Evolutionary conservation across 1,140 invertebrate species (phyloP), one percentile per base, ranked within the genome.

Genomic region (Harpegnathos saltator): DNA sequence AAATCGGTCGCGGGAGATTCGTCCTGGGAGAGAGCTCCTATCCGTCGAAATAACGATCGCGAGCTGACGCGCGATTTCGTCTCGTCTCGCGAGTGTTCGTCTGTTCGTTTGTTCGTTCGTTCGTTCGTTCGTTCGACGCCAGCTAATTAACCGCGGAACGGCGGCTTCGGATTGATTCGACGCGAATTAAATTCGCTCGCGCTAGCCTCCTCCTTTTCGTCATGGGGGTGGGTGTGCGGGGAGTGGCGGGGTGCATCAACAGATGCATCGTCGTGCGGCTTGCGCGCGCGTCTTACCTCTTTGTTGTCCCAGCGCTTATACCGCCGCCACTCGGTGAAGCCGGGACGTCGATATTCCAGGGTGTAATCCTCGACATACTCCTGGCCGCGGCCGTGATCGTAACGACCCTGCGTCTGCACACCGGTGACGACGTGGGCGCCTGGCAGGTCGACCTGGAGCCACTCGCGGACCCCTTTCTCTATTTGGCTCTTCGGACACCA

Each of bases 401-500:
- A 97, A 24, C 97, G 95, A 22, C 97, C 97, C 92, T 98, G 97
- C 12, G 96, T 97, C 90, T 97, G 96, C 61, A 98, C 96, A 38
- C 95, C 95, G 9, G 96, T 97, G 84, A 98, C 95, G 65, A 97
- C 95, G 88, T 96, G 95, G 48, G 96, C 93, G 22, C 93, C 92
- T 0, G 93, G 93, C n/a, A 98, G 94, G 90, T 97, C 96, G 62
- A 98, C 96, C 94, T 98, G 95, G n/a, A 98, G 91, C 92, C 96
- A 98, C 91, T 98, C 97, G 22, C 96, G 95, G 19, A 95, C 94
- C 24, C 95, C 95, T 66, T 94, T 93, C 86, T 96, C 96, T 81
- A 98, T 96, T 89, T 96, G 96, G 68, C 94, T 94, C 88, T 96
- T 95, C 0, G 97, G 97, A 94, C 97, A 98, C 97, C 97, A 98